Base-by-base conservation (phyloP, 2,888 invertebrate genomes). In the Lissonota sp. region DNA sequence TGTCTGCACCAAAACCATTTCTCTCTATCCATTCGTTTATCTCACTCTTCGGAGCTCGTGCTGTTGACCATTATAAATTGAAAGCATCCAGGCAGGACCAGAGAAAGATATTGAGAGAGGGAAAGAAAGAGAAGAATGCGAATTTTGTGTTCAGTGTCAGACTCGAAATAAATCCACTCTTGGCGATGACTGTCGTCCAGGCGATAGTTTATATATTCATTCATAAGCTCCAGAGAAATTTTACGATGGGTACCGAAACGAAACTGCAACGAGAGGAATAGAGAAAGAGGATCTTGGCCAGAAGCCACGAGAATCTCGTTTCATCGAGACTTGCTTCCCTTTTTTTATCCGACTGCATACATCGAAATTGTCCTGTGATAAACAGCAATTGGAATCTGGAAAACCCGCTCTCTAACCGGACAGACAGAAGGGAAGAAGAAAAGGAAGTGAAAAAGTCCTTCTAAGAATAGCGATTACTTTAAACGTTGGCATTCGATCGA, bases 31-130 rank as follows among this genome's bases (percentile, higher is more conserved):
- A 12, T 40, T 5, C 7, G 14, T n/a, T 14, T 8, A n/a, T 69
- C 5, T 69, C n/a, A 26, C 26, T 55, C 53, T 49, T 26, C 16
- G 42, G 39, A 53, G 40, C 42, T 26, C 14, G 26, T 37, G 63
- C 63, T 69, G 79, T 37, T 69, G 79, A 67, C 74, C 39, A 64
- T 74, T 64, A 46, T 64, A 70, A 74, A 74, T 74, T 70, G 74
- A 79, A 74, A 79, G 74, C 69, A 64, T 57, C 58, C 60, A 46
- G 14, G 2, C 63, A 53, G 1, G 26, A 12, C 37, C 26, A 72
- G 46, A 46, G 49, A 53, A 49, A 49, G 49, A 26, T 2, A 26
- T 10, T 49, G 49, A 0, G 49, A 49, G 49, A 40, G 72, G 53
- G 53, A n/a, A 8, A 1, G 49, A 14, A 26, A 53, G 55, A n/a